phyloP scores from a whole-genome alignment of 2,113 vertebrate genomes.

The Xyliphius kryptos region DNA sequence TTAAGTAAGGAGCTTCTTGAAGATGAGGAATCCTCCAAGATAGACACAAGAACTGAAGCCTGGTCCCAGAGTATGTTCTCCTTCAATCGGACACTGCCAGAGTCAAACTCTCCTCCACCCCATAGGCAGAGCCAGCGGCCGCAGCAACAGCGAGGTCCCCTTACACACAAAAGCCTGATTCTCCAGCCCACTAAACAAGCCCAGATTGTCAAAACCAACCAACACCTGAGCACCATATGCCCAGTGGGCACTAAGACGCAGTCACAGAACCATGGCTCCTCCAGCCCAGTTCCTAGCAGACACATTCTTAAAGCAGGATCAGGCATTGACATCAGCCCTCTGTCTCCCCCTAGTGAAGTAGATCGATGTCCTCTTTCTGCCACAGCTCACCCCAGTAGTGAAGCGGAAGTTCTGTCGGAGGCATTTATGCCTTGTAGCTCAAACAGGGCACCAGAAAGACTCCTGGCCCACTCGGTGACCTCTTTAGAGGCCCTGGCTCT shows the following conservation, averaged over 20 bases:
- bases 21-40: slow-evolving; percentile 53
- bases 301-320: slow-evolving; percentile 61
- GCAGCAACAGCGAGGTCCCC: slow-evolving; percentile 58
- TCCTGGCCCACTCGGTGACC: slow-evolving; percentile 58
- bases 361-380: slow-evolving; percentile 43
- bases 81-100: slow-evolving; percentile 63
- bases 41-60: slow-evolving; percentile 51
- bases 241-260: slow-evolving; percentile 57
- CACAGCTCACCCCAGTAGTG: slow-evolving; percentile 50
- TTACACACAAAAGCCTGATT: slow-evolving; percentile 72
- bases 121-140: slow-evolving; percentile 57
- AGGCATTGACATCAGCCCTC: slow-evolving; percentile 65
- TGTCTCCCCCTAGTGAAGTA: slow-evolving; percentile 47
- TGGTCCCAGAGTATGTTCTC: slow-evolving; percentile 58
- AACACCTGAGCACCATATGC: slow-evolving; percentile 69
- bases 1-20: slow-evolving; percentile 47
- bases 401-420: slow-evolving; percentile 47
- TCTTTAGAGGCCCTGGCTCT: slow-evolving; percentile 54
- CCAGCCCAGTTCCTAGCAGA: slow-evolving; percentile 72
- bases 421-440: slow-evolving; percentile 53
- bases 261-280: slow-evolving; percentile 68
- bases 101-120: slow-evolving; percentile 60
- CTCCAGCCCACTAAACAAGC: slow-evolving; percentile 87
- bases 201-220: slow-evolving; percentile 93
- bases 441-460: slow-evolving; percentile 59